phyloP scores from a whole-genome alignment of 2,888 invertebrate species.

The Scaptomyza cyrtandrae region DNA sequence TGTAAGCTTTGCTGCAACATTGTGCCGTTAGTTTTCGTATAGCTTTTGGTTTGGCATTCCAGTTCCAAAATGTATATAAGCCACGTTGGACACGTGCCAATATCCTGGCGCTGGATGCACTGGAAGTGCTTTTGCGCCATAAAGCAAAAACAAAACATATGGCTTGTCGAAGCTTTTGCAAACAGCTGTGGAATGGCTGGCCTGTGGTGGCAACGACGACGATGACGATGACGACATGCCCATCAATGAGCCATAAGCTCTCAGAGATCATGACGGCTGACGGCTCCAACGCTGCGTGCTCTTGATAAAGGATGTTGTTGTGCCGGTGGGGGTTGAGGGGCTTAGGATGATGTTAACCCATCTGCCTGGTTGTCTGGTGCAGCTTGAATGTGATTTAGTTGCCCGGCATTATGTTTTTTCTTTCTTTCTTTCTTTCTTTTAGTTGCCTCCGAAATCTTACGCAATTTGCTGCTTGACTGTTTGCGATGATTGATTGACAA shows the following conservation, averaged over 20 bases:
- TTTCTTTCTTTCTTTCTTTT: not conserved
- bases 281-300: conserved; percentile 39
- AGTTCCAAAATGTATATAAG: conserved; percentile 32
- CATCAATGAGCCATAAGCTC: not conserved
- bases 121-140: conserved; percentile 46
- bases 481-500: conserved; percentile 47
- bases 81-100: conserved; percentile 64
- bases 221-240: conserved; percentile 43
- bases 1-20: conserved; percentile 56
- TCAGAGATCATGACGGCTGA: conserved; percentile 41
- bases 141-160: conserved; percentile 68
- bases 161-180: conserved; percentile 51
- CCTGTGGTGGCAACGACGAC: conserved; percentile 15
- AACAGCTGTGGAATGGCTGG: conserved; percentile 62
- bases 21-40: conserved; percentile 15
- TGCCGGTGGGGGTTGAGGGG: too few relatives aligned
- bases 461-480: conserved; percentile 39
- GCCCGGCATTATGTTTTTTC: not conserved
- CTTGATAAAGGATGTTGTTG: too few relatives aligned
- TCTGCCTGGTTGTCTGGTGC: conserved; percentile 32
- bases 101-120: conserved; percentile 47
- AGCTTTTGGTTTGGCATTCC: conserved; percentile 36
- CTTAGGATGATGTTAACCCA: not conserved
- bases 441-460: conserved; percentile 30
- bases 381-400: conserved; percentile 29